These are phyloP conservation scores for Sitobion miscanthi DNA, from an alignment of 1,140 invertebrate species.

Conservation along the genomic window DNA sequence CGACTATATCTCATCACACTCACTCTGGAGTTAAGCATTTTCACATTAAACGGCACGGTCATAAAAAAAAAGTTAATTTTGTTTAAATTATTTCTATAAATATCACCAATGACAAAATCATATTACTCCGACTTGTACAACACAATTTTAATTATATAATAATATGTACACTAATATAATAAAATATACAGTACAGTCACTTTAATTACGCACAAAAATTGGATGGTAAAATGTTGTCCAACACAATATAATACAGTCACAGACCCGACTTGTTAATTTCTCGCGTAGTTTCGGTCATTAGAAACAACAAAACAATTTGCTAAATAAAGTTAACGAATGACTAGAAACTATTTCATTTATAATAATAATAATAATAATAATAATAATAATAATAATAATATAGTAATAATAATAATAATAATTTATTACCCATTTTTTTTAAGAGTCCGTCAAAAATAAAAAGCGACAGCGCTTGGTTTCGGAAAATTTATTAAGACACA, in stretches of 20 bases:
- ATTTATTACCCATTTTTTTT: constrained; percentile 40
- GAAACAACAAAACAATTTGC: constrained; percentile 57
- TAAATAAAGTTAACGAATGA: constrained; percentile 57
- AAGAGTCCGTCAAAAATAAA: constrained; percentile 29
- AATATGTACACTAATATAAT: neutral
- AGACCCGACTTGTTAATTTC: constrained; percentile 13
- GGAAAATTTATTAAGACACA: neutral
- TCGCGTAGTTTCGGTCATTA: constrained; percentile 20
- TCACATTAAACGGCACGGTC: neutral
- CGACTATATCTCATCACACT: neutral
- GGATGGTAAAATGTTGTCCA: neutral
- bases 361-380: constrained; percentile 21
- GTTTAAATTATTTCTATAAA: constrained; percentile 43
- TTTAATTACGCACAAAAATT: constrained; percentile 21
- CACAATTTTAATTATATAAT: neutral
- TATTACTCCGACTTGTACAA: neutral
- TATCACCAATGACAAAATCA: constrained; percentile 2
- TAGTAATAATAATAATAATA: constrained; percentile 56
- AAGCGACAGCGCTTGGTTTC: constrained; percentile 13
- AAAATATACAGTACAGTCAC: neutral
- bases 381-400: constrained; percentile 20
- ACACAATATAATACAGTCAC: neutral
- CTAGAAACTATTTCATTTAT: constrained; percentile 54
- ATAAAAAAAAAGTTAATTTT: constrained; percentile 22
- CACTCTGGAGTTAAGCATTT: neutral